Evolutionary conservation across 2,888 invertebrate genomes (phyloP), one percentile per base, ranked within the genome.

Genomic region (Aporophyla nigra): DNA sequence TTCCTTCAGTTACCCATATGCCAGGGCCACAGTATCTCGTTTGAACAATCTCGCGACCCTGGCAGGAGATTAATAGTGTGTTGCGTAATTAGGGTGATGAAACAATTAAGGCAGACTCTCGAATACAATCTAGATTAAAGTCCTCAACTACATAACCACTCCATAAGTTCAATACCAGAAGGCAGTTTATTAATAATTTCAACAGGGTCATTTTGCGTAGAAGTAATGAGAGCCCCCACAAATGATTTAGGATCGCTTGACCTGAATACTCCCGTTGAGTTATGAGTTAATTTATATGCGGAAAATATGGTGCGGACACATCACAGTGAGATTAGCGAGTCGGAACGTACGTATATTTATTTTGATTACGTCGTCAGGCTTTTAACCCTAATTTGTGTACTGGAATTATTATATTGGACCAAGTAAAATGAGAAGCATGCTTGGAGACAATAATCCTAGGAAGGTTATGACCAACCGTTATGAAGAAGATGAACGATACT

Each of bases 281-380:
- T 93, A 93, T 93, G 93, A 92, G 91, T 92, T 93, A 92, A 93
- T 94, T 93, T 93, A 88, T 87, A 88, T 88, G 86, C 92, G 89
- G 89, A 89, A 90, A 93, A 92, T 93, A 91, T 90, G 89, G 88
- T 85, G 87, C 72, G 89, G 80, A 80, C 89, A 87, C 40, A 86
- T 84, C 88, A 88, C 88, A 88, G 71, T 86, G 73, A 72, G 83
- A 89, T 86, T 83, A 86, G 87, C 84, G 83, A 80, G 72, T 72
- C 73, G 77, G 66, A 73, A 68, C 61, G 58, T 66, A 79, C 33
- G 59, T 56, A 70, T 85, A 83, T 79, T 83, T 84, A 77, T 85
- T 89, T 84, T 84, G 83, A 86, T 86, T 83, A 83, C 43, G 62
- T 63, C 5, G n/a, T 63, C 5, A n/a, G n/a, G 73, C 74, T 80